Conservation (phyloP, 2,888 invertebrate species). For the Merodon equestris region DNA sequence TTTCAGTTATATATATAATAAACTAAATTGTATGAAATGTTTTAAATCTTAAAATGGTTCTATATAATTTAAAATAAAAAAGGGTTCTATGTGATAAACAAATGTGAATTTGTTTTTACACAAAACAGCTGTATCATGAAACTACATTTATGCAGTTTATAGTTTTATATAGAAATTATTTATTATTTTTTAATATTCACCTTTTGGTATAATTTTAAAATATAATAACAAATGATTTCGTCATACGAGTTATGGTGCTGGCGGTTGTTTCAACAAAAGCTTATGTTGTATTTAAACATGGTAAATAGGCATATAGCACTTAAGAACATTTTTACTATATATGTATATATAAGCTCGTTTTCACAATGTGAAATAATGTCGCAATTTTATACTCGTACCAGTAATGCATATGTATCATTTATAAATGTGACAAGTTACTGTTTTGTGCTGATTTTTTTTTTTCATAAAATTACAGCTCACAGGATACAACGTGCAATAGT, state of each 20-base stretch:
- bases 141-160: no score
- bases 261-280: conserved; percentile 34
- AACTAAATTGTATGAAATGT: no score
- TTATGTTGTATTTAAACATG: conserved; percentile 59
- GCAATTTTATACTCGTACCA: conserved; percentile 31
- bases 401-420: conserved; percentile 58
- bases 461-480: conserved; percentile 42
- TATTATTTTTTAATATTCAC: neutral
- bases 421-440: conserved; percentile 51
- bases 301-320: conserved; percentile 19
- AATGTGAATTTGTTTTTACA: no score
- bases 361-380: conserved; percentile 47
- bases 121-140: no score
- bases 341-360: conserved; percentile 51
- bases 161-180: no score
- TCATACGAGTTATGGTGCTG: conserved; percentile 35
- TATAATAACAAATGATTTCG: conserved; percentile 36
- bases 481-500: conserved; percentile 49
- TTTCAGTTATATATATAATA: no score
- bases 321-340: neutral
- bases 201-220: conserved; percentile 32
- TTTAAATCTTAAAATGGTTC: no score
- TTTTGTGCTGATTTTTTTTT: conserved; percentile 68
- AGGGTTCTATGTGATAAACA: no score
- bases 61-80: no score